Evolutionary conservation across 2,113 vertebrate species (phyloP).

Genomic region (Struthio camelus): DNA sequence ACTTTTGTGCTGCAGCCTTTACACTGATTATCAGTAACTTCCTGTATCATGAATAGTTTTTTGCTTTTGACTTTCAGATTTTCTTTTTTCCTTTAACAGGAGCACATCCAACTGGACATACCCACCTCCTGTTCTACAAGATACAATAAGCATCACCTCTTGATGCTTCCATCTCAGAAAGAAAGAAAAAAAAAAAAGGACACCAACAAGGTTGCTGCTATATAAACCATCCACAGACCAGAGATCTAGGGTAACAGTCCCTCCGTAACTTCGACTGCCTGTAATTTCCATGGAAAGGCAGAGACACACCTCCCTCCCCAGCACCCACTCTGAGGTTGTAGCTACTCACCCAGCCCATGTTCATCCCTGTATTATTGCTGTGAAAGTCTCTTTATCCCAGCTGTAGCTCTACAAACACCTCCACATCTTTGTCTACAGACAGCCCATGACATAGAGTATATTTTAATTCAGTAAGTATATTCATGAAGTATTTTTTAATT

Average conservation of each 20-base stretch:
- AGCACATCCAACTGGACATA: too few species aligned
- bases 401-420: background rate
- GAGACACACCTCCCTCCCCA: background rate
- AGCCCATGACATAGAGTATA: rapidly evolving
- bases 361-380: background rate
- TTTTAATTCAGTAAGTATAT: background rate
- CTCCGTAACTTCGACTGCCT: background rate
- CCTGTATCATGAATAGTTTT: background rate
- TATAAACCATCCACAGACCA: background rate
- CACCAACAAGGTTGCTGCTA: background rate
- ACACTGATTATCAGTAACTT: background rate
- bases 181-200: background rate
- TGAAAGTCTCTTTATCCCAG: background rate
- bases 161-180: background rate
- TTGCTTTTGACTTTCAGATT: background rate
- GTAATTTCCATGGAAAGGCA: background rate
- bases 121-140: background rate
- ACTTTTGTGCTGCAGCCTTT: background rate
- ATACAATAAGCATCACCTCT: background rate
- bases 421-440: background rate
- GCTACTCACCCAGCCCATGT: too few species aligned
- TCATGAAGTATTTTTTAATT: background rate
- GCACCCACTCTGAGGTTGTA: background rate
- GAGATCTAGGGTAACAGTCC: background rate
- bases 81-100: too few species aligned